Conservation (phyloP, 1,140 invertebrate genomes). For the Ceratina japonica region DNA sequence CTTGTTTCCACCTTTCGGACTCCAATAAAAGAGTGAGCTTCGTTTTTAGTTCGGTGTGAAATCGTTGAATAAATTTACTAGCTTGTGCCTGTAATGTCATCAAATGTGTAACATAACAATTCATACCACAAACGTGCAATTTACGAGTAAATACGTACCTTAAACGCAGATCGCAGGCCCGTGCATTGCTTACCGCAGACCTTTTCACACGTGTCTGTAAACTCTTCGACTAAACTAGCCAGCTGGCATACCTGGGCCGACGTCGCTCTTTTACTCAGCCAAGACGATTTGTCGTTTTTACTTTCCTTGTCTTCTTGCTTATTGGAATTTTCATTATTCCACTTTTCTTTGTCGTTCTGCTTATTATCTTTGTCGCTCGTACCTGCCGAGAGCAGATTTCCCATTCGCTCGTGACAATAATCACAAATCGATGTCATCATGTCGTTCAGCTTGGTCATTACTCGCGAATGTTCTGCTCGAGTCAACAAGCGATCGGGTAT, state of each 20-base stretch:
- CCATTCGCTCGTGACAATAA: conserved; percentile 94
- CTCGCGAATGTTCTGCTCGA: conserved; percentile 84
- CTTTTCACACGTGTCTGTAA: conserved; percentile 87
- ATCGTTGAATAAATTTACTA: conserved; percentile 93
- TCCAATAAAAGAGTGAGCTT: conserved; percentile 93
- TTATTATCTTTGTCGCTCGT: conserved; percentile 83
- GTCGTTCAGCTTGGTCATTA: conserved; percentile 86
- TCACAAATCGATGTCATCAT: conserved; percentile 90
- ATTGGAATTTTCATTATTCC: conserved; percentile 57
- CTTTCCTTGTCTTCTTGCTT: conserved; percentile 70
- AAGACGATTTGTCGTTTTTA: conserved; percentile 76
- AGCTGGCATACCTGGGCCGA: conserved; percentile 89
- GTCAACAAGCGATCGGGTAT: conserved; percentile 85
- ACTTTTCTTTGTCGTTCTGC: conserved; percentile 68
- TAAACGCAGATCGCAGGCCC: conserved; percentile 89
- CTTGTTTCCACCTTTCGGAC: conserved; percentile 95
- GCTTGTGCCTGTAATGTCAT: conserved; percentile 82
- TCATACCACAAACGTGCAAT: conserved; percentile 20
- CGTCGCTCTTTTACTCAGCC: conserved; percentile 81
- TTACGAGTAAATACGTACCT: conserved; percentile 79
- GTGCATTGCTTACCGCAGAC: conserved; percentile 90
- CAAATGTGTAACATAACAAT: conserved; percentile 9
- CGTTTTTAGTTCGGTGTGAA: conserved; percentile 92
- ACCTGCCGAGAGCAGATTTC: conserved; percentile 90
- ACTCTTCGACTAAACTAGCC: conserved; percentile 88